phyloP scores from a whole-genome alignment of 1,140 invertebrate genomes.

The Drosophila mauritiana region DNA sequence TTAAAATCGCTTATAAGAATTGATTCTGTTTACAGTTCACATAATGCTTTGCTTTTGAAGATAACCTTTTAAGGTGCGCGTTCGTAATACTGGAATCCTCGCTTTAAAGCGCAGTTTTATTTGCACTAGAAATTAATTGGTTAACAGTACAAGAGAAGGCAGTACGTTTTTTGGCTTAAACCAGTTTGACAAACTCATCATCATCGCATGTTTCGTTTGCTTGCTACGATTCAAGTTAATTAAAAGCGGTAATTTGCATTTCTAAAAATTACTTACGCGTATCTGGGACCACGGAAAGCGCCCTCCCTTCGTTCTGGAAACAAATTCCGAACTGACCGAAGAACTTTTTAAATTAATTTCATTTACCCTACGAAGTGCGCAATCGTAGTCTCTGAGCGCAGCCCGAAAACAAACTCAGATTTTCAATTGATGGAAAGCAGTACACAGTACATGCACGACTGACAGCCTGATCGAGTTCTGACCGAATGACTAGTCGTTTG shows the following conservation, averaged over 20 bases:
- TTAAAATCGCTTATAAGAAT: neutral
- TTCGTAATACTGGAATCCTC: neutral
- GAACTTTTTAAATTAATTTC: conserved; percentile 29
- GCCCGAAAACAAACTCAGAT: conserved; percentile 43
- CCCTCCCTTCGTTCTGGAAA: conserved; percentile 30
- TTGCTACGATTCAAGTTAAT: conserved; percentile 12
- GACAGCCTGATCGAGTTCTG: conserved; percentile 27
- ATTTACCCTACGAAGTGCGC: conserved; percentile 7
- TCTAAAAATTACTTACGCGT: conserved; percentile 26
- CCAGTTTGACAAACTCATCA: conserved; percentile 36
- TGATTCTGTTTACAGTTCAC: conserved; percentile 1
- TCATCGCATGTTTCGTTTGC: neutral
- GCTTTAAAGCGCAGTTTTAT: conserved; percentile 2
- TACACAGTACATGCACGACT: conserved; percentile 19
- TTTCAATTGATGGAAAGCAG: conserved; percentile 57
- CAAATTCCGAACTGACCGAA: conserved; percentile 45
- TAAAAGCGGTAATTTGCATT: conserved; percentile 16
- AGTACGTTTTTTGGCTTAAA: conserved; percentile 20
- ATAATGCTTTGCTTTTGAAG: neutral
- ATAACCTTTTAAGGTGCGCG: conserved; percentile 20
- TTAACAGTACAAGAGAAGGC: conserved; percentile 1
- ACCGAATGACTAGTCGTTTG: conserved; percentile 27
- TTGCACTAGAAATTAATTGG: conserved; percentile 16
- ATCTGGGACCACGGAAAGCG: neutral
- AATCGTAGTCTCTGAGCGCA: conserved; percentile 7